These are phyloP conservation scores for Gorsachius goisagi DNA, from an alignment of 2,113 vertebrate genomes.

Conservation along the genomic window DNA sequence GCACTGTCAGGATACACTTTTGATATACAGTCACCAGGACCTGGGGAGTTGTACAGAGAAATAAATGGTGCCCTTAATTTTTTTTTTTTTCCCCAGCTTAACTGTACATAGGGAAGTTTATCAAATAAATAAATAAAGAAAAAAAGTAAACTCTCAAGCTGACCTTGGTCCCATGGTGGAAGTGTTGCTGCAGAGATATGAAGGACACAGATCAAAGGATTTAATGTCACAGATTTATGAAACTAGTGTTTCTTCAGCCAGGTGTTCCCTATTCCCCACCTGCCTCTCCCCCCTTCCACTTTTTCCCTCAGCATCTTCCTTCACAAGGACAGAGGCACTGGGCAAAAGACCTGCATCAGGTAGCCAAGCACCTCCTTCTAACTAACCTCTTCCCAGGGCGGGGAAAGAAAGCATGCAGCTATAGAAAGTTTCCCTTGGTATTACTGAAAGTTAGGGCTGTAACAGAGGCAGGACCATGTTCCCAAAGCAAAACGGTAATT, in stretches of 20 bases:
- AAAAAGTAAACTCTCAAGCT: not conserved
- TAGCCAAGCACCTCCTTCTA: not conserved
- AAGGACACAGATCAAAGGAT: slow-evolving; percentile 15
- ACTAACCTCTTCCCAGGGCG: not conserved
- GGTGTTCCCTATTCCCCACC: not conserved
- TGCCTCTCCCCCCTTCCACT: not conserved
- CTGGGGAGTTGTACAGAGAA: not conserved
- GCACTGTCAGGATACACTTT: not conserved
- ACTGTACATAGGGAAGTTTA: not conserved
- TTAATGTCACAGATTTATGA: not conserved
- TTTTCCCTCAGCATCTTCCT: not conserved
- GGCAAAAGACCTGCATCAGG: not conserved
- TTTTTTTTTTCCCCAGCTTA: not conserved
- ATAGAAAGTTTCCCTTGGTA: not conserved
- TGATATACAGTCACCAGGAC: not conserved
- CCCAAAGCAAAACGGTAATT: not conserved
- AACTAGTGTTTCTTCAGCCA: not conserved
- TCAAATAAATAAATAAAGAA: not conserved
- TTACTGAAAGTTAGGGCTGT: not conserved
- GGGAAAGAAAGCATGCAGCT: not conserved
- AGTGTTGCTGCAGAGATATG: not conserved
- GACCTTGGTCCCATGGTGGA: not conserved
- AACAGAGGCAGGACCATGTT: not conserved
- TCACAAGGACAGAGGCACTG: not conserved
- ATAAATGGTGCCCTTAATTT: not conserved